Base-by-base conservation (phyloP, 2,113 vertebrate genomes). In the Neogale vison region DNA sequence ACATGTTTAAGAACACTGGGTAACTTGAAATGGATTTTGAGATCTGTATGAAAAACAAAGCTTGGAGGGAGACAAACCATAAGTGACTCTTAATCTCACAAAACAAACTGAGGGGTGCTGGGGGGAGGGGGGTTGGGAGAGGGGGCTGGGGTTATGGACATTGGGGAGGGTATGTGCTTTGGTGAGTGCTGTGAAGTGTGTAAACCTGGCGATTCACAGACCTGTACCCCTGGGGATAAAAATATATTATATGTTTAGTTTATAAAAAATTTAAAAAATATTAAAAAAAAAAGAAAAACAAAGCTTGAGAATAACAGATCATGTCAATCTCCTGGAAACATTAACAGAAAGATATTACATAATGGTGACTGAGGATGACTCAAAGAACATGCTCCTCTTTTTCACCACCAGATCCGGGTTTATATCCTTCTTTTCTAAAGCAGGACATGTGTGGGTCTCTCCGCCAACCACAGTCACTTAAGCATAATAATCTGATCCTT, bases 401-500 rank as follows among this genome's bases (percentile, higher is more conserved):
- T 52, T 80, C 31, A 72, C 59, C 47, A 84, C 79, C 26, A 71
- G 26, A 90, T 79, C 31, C 7, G 71, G 47, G 23, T 89, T 77
- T 79, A 45, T 20, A 84, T 63, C 71, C 42, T 79, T 84, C 52
- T 21, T 74, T 76, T 83, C 69, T 83, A 77, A 59, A 82, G 52
- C 5, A 34, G 20, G 36, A 84, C 31, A 50, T 34, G 31, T 10
- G 52, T 1, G 3, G n/a, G n/a, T 72, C 8, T 74, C 42, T 47
- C 42, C 63, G 29, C 12, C 72, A 90, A 71, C 42, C 52, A 84
- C 39, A 87, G n/a, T 86, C 74, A 52, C 34, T 67, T 85, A 42
- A 80, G 52, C n/a, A 45, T 85, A 47, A 83, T 36, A 88, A 94
- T 80, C 65, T 88, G 34, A 94, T 72, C 52, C 31, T 63, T 94